Percentiles rank a stretch among this genome's conserved stretches.
These are phyloP conservation scores for Spialia ferax DNA, from an alignment of 2,888 invertebrate species.

Conservation along the genomic window DNA sequence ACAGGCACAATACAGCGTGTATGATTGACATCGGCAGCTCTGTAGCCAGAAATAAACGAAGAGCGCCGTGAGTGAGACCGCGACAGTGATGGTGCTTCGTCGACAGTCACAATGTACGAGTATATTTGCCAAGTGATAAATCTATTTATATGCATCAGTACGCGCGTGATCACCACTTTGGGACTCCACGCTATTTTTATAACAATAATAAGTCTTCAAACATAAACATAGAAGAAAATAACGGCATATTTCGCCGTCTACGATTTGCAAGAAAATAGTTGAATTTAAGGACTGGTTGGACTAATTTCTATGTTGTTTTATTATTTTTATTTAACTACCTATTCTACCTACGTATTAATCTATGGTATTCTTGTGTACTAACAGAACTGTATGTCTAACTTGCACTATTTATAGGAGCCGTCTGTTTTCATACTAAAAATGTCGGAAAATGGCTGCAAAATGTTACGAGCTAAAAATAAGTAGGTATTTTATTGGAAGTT, in stretches of 20 bases:
- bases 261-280: no score
- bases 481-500: neutral
- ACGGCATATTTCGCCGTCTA: no score
- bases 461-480: constrained; percentile 2
- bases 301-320: no score
- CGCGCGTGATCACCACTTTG: constrained; percentile 79
- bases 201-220: constrained; percentile 59
- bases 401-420: neutral
- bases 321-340: neutral
- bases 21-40: constrained; percentile 54
- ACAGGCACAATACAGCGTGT: constrained; percentile 1
- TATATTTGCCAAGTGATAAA: constrained; percentile 80
- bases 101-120: constrained; percentile 55
- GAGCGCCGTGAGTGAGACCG: constrained; percentile 46
- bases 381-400: neutral
- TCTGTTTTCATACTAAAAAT: neutral
- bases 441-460: constrained; percentile 2
- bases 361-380: no score
- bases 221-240: constrained; percentile 61
- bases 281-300: no score
- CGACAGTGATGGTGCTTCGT: constrained; percentile 60
- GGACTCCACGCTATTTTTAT: constrained; percentile 69
- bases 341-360: no score
- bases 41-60: constrained; percentile 58
- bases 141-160: constrained; percentile 74